Evolutionary conservation across 2,113 vertebrate species (phyloP), one percentile per base, ranked within the genome.

Genomic region (Narcine bancroftii): DNA sequence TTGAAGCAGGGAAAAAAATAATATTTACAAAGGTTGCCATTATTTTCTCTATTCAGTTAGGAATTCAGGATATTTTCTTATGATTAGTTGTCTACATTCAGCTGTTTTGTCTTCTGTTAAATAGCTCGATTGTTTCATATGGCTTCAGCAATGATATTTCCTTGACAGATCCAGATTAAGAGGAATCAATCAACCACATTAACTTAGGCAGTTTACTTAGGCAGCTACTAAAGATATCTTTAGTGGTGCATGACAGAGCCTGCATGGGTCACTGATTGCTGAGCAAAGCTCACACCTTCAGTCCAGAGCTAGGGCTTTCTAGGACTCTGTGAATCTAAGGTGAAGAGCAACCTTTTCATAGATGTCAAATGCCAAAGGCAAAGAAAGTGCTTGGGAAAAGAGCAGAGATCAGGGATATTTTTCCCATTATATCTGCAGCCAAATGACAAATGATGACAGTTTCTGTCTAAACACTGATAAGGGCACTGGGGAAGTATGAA

Each of bases 101-200:
- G 96, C 95, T 95, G 92, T 93, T 94, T 93, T 94, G 93, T 95
- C 95, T 93, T 94, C 65, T 89, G 83, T 94, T 93, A 94, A 93
- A 94, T 93, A 94, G 93, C 92, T 92, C 92, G 94, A 94, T 95
- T 94, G 94, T 95, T 94, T 94, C 95, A 96, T 94, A 94, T 94
- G 94, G 93, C 92, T 94, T 93, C 42, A 94, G 96, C 95, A 95
- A 93, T 95, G 95, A 95, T 95, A 94, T 95, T 96, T 95, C 93
- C 93, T 93, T 96, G 95, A 95, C 95, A 95, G 93, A 92, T 94
- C 95, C 94, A 63, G 95, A 94, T 93, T 94, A 93, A 93, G 92
- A 94, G 93, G 95, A 95, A 95, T 95, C 93, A 94, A 94, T 95
- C 93, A 95, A 95, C 94, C 94, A 95, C 83, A 42, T 24, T 60